phyloP scores from a whole-genome alignment of 2,797 vertebrate species.

The Brachymystax lenok region DNA sequence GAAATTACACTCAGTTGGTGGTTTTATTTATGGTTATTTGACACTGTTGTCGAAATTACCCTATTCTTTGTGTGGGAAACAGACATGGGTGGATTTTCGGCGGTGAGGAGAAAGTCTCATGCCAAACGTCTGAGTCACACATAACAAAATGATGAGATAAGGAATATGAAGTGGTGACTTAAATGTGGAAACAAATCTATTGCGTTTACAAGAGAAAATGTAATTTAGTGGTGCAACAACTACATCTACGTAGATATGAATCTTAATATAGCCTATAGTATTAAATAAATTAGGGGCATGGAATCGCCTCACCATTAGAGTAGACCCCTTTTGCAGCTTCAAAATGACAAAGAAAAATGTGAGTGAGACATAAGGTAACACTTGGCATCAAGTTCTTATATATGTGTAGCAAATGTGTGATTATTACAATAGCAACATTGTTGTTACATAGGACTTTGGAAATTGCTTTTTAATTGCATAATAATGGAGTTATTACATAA shows the following conservation, averaged over 20 bases:
- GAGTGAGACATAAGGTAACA: too few relatives aligned
- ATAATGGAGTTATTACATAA: too few relatives aligned
- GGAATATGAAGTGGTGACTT: constrained; percentile 37
- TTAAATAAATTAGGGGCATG: too few relatives aligned
- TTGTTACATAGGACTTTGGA: too few relatives aligned
- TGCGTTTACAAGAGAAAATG: constrained; percentile 25
- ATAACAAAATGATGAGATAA: constrained; percentile 33
- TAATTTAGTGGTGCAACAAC: neutral
- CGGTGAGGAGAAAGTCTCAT: constrained; percentile 30
- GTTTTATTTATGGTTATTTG: constrained; percentile 62
- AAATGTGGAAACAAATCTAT: constrained; percentile 5
- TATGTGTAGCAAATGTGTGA: too few relatives aligned
- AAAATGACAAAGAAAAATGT: too few relatives aligned
- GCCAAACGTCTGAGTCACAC: constrained; percentile 39
- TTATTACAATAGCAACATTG: too few relatives aligned
- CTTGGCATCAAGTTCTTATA: too few relatives aligned
- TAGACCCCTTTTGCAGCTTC: too few relatives aligned
- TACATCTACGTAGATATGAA: neutral
- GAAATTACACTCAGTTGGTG: constrained; percentile 66
- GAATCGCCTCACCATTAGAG: too few relatives aligned
- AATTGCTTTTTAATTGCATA: too few relatives aligned
- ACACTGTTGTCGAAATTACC: constrained; percentile 56
- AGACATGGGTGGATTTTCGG: constrained; percentile 42
- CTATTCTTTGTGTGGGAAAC: constrained; percentile 59
- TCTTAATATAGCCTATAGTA: too few relatives aligned